Evolutionary conservation across 2,113 vertebrate genomes (phyloP), one percentile per base, ranked within the genome.

Genomic region (Trinectes maculatus): DNA sequence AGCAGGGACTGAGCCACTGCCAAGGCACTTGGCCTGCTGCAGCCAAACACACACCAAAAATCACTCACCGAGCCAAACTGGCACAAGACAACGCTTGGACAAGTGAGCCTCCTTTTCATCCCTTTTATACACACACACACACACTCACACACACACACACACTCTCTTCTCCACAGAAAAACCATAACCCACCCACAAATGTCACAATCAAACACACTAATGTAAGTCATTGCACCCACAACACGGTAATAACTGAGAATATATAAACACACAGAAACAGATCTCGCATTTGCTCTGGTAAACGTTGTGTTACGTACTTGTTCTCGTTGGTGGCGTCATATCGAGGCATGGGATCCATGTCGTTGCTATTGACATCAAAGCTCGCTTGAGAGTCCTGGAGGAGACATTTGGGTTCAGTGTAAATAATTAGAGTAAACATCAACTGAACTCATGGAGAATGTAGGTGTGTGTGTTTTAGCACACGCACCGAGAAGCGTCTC

Each of bases 271-370:
- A 67, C 26, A 63, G 25, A 60, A 37, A n/a, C 40, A 37, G 21
- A 53, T 44, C 42, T n/a, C 25, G 28, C 18, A 28, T 9, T 43
- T 18, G 39, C 19, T 49, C 28, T 21, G 11, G 9, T 3, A 24
- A 33, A 5, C 8, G 22, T 34, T 19, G 25, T 21, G 51, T 46
- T 28, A 68, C 96, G 96, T 96, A 99, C 98, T 99, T 99, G 95
- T 99, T 99, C 84, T 99, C 98, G 1, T 99, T 99, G 92, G 94
- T 99, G 79, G 96, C 96, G 49, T 99, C 98, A 0, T 99, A 99
- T 63, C 98, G 95, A 79, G 98, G 98, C 98, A 99, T 98, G 29
- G 98, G 98, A 71, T 99, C 98, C 91, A 95, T 90, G 87, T 99
- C 98, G 65, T 99, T 98, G 67, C 96, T 96, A 81, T 99, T 99